Percentiles rank a stretch among this genome's conserved stretches.
phyloP scores from a whole-genome alignment of 2,113 vertebrate genomes.

The Acrocephalus arundinaceus region DNA sequence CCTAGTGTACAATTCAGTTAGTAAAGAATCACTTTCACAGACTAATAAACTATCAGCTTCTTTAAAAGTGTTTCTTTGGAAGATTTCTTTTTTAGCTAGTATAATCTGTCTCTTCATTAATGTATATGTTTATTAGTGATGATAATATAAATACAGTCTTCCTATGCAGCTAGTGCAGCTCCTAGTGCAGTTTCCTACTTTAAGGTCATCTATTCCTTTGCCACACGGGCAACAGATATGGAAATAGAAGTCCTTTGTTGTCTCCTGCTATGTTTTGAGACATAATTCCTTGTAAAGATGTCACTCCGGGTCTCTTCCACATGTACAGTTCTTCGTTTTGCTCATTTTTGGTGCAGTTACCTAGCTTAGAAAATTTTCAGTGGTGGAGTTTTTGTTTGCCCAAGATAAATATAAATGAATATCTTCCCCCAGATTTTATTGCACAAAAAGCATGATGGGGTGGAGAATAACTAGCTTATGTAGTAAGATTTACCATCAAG shows the following conservation, averaged over 20 bases:
- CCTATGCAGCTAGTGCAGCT: neutral
- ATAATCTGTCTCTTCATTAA: neutral
- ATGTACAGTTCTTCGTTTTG: neutral
- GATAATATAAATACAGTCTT: neutral
- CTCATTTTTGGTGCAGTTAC: neutral
- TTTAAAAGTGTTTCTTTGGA: neutral
- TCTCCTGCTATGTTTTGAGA: neutral
- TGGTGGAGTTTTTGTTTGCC: neutral
- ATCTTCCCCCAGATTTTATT: neutral
- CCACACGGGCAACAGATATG: accelerated
- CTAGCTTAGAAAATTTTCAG: neutral
- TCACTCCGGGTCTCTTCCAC: neutral
- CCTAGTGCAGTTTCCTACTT: neutral
- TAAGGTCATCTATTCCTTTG: neutral
- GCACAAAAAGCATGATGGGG: neutral
- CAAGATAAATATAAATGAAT: neutral
- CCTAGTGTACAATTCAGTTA: neutral
- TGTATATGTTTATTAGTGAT: neutral
- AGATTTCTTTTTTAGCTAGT: neutral
- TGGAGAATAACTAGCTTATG: neutral
- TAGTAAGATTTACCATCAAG: neutral
- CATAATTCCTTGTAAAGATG: neutral
- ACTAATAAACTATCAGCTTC: neutral
- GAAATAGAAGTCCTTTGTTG: neutral
- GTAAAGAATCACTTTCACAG: neutral